These are phyloP conservation scores for Cyanoderma ruficeps DNA, from an alignment of 2,113 vertebrate species.

Conservation along the genomic window DNA sequence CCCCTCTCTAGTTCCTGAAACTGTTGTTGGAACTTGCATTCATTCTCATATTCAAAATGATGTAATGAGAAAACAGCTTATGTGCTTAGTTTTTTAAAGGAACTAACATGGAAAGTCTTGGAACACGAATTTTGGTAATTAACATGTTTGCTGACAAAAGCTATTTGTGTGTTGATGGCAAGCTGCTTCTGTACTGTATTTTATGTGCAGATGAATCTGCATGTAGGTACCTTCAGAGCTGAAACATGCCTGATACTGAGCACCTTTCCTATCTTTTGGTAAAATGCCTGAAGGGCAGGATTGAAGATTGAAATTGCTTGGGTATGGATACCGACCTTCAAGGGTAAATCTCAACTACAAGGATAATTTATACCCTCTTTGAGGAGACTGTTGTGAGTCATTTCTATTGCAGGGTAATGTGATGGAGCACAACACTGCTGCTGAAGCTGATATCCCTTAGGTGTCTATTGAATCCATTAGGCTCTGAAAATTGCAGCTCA, in stretches of 20 bases:
- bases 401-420: not conserved
- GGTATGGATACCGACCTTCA: not conserved
- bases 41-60: slow-evolving; percentile 31
- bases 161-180: slow-evolving; percentile 4
- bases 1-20: not conserved
- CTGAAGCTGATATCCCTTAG: not conserved
- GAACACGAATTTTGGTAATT: slow-evolving; percentile 4
- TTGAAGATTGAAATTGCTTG: not conserved
- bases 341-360: not conserved
- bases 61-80: slow-evolving; percentile 51
- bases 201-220: not conserved
- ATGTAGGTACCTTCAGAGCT: not conserved
- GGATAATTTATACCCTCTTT: not conserved
- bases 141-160: slow-evolving; percentile 51
- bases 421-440: not conserved
- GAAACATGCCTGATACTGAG: not conserved
- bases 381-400: not conserved
- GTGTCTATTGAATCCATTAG: not conserved
- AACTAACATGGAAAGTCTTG: not conserved
- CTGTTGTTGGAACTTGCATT: slow-evolving; percentile 29
- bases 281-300: not conserved
- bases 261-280: not conserved
- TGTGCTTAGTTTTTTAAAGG: not conserved
- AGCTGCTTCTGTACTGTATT: not conserved
- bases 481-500: not conserved